phyloP scores from a whole-genome alignment of 2,113 vertebrate genomes.

The Thamnaconus septentrionalis region DNA sequence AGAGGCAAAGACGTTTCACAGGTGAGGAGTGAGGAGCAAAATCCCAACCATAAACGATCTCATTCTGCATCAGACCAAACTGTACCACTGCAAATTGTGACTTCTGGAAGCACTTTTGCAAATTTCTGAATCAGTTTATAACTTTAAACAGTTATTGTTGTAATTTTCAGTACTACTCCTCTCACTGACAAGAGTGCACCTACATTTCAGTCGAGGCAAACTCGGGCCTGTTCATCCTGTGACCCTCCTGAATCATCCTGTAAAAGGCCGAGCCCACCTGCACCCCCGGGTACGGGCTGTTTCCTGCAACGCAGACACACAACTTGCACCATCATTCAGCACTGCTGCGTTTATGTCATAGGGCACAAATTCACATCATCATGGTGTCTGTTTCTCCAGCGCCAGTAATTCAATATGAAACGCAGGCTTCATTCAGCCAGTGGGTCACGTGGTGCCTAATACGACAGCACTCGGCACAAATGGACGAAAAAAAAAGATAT shows the following conservation, averaged over 20 bases:
- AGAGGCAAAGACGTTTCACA: constrained; percentile 19
- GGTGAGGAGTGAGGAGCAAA: background rate
- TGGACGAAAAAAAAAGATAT: background rate
- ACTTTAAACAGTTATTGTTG: too few species aligned
- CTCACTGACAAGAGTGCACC: constrained; percentile 46
- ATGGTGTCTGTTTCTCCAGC: background rate
- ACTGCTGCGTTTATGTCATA: background rate
- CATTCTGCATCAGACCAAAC: too few species aligned
- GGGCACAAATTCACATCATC: background rate
- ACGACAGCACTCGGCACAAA: constrained; percentile 11
- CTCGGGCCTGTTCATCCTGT: constrained; percentile 92
- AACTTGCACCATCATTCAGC: background rate
- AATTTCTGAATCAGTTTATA: too few species aligned
- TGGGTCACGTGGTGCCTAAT: constrained; percentile 16
- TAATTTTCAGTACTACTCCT: background rate
- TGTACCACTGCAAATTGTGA: too few species aligned
- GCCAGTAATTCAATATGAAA: background rate
- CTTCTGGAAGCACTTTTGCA: too few species aligned
- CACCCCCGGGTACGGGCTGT: constrained; percentile 95
- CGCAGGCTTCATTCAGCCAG: background rate
- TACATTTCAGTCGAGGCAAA: constrained; percentile 91
- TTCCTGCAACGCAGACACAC: constrained; percentile 76
- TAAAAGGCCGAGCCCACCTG: constrained; percentile 96
- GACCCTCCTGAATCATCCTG: constrained; percentile 95
- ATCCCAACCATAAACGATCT: too few species aligned